Percentiles rank a stretch among this genome's conserved stretches.
Evolutionary conservation across 2,888 invertebrate species (phyloP).

Genomic region (Nemurella pictetii): DNA sequence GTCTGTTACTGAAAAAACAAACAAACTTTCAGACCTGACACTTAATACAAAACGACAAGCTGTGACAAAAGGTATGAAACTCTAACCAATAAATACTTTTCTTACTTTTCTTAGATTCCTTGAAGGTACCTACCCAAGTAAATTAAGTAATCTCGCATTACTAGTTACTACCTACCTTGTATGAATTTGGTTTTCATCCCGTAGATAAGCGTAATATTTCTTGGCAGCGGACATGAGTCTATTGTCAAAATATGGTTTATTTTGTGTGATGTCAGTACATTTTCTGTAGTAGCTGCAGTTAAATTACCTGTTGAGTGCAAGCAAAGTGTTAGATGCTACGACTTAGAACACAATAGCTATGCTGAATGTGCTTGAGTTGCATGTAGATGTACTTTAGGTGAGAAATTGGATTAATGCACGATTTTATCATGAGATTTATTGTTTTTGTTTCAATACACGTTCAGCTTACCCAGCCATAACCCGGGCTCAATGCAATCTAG

Average conservation of each 20-base stretch:
- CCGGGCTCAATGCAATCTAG: constrained; percentile 59
- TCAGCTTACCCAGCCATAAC: constrained; percentile 56
- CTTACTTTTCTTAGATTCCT: no score
- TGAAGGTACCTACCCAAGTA: no score
- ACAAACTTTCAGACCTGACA: background rate
- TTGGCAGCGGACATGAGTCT: constrained; percentile 81
- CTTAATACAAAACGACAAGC: background rate
- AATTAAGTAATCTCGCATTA: no score
- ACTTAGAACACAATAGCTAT: no score
- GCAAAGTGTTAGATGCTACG: background rate
- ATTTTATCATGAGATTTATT: no score
- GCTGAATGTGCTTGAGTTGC: no score
- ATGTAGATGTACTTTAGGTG: no score
- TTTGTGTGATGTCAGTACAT: constrained; percentile 65
- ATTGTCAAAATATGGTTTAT: constrained; percentile 81
- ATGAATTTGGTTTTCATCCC: constrained; percentile 73
- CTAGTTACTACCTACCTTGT: constrained; percentile 62
- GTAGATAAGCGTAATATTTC: constrained; percentile 68
- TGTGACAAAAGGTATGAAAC: no score
- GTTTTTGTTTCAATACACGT: no score
- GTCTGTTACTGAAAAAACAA: constrained; percentile 68
- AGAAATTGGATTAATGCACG: no score
- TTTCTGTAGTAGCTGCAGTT: constrained; percentile 75
- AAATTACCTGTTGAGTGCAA: constrained; percentile 65
- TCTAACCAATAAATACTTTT: no score